Conservation (phyloP, 2,113 vertebrate genomes). For the Oreochromis tanganicae region DNA sequence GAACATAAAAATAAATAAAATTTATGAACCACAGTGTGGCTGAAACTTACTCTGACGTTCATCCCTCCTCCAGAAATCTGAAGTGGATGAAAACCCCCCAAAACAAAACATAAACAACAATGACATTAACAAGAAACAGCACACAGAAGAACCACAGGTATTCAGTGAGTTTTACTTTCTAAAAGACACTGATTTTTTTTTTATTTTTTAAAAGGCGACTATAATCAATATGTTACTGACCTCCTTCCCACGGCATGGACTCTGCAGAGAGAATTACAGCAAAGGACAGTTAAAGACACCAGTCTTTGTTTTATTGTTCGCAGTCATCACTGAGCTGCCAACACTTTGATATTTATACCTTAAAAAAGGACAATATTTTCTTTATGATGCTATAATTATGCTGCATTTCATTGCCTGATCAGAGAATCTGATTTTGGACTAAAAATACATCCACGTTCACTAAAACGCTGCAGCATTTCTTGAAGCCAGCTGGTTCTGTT, state of each 20-base stretch:
- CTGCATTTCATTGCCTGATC: background rate
- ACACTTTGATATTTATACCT: background rate
- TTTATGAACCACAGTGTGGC: background rate
- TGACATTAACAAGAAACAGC: background rate
- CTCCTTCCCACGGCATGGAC: conserved; percentile 41
- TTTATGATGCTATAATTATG: background rate
- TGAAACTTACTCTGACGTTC: background rate
- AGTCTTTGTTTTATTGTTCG: background rate
- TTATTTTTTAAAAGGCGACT: too few relatives aligned
- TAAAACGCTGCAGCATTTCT: background rate
- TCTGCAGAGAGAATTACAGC: conserved; percentile 1
- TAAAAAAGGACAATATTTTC: background rate
- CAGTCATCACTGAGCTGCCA: background rate
- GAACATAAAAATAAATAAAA: background rate
- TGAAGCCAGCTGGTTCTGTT: background rate
- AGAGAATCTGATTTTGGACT: background rate
- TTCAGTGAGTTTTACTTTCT: accelerated
- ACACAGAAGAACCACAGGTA: background rate
- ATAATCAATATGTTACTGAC: background rate
- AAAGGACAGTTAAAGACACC: background rate
- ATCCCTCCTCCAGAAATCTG: conserved; percentile 48
- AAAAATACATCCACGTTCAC: background rate
- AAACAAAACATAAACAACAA: background rate
- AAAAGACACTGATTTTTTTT: background rate
- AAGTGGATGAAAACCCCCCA: background rate